A percentile compares a stretch with the other conserved stretches of the same genome.
Evolutionary conservation across 2,797 vertebrate species (phyloP).

Genomic region (Pygocentrus nattereri): DNA sequence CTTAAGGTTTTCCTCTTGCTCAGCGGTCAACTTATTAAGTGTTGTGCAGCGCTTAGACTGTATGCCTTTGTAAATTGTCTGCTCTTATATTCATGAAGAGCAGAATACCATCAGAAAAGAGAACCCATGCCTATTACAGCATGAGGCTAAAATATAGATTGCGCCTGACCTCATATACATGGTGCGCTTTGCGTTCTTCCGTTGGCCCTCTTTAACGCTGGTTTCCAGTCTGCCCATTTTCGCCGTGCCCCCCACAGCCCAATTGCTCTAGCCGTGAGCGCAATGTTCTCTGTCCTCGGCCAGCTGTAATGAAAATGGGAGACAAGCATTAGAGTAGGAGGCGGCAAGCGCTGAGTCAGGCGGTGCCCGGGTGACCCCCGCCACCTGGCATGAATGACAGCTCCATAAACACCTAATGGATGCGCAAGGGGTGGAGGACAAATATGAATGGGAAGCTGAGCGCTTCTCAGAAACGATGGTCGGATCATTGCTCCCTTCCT

Average conservation of each 20-base stretch:
- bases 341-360: slow-evolving; percentile 32
- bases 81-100: slow-evolving; percentile 26
- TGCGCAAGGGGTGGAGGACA: background rate
- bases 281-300: slow-evolving; percentile 6
- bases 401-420: slow-evolving; percentile 1
- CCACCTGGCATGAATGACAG: slow-evolving; percentile 23
- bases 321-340: background rate
- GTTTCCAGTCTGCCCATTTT: background rate
- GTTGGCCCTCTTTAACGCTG: background rate
- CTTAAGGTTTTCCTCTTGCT: background rate
- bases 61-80: slow-evolving; percentile 20
- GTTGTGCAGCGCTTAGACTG: background rate
- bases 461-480: background rate
- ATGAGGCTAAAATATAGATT: background rate
- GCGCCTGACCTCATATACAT: background rate
- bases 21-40: background rate
- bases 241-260: background rate
- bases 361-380: background rate
- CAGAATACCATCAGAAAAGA: background rate
- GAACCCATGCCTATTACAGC: background rate
- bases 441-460: slow-evolving; percentile 12
- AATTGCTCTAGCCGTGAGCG: background rate
- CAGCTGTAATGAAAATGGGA: slow-evolving; percentile 23
- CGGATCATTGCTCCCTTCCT: background rate
- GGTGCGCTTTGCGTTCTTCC: background rate